phyloP scores from a whole-genome alignment of 2,888 invertebrate species.

The Hemithea aestivaria region DNA sequence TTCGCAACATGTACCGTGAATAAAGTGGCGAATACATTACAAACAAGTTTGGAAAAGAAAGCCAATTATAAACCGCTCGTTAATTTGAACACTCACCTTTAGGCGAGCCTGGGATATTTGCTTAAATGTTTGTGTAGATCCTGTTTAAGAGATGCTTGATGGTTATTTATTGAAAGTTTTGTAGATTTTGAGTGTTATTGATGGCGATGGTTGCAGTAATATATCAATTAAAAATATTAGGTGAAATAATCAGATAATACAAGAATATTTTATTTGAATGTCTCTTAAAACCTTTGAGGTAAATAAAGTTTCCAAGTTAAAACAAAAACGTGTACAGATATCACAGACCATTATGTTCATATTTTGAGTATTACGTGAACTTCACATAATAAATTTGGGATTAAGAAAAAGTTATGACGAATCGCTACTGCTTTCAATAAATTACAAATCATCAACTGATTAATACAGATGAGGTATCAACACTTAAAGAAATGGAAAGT shows the following conservation, averaged over 20 bases:
- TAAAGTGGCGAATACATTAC: slow-evolving; percentile 43
- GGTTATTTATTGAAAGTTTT: slow-evolving; percentile 1
- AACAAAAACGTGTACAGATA: too few species aligned
- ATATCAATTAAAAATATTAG: too few species aligned
- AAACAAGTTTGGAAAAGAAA: slow-evolving; percentile 20
- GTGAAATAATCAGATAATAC: too few species aligned
- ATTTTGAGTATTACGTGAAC: too few species aligned
- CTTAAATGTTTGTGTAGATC: slow-evolving; percentile 9
- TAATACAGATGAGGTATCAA: slow-evolving; percentile 33
- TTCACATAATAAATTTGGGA: too few species aligned
- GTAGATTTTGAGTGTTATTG: slow-evolving; percentile 1
- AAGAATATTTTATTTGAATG: too few species aligned
- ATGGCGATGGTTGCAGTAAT: not conserved
- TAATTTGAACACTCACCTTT: slow-evolving; percentile 17
- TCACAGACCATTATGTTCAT: too few species aligned
- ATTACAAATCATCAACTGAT: slow-evolving; percentile 16
- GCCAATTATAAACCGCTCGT: slow-evolving; percentile 17
- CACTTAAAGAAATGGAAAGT: slow-evolving; percentile 72
- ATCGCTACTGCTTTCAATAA: too few species aligned
- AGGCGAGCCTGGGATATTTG: slow-evolving; percentile 4
- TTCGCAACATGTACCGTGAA: slow-evolving; percentile 55
- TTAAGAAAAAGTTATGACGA: too few species aligned
- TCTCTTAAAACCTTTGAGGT: too few species aligned
- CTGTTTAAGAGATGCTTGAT: too few species aligned
- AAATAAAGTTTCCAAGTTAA: too few species aligned